Percentiles rank a stretch among this genome's conserved stretches.
Evolutionary conservation across 2,888 invertebrate genomes (phyloP).

Genomic region (Xestobium rufovillosum): DNA sequence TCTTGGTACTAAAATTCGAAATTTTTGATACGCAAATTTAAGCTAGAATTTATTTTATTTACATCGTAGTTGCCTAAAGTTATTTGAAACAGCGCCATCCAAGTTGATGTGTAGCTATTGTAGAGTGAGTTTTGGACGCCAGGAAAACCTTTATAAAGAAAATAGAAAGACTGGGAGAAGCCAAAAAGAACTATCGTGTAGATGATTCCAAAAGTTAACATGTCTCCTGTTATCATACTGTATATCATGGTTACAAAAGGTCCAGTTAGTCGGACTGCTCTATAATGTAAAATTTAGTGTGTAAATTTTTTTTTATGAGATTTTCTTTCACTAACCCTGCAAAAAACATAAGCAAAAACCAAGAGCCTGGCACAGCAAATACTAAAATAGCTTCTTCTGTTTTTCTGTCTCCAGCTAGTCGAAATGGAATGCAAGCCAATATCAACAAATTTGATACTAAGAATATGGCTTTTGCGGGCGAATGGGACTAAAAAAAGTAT

Average conservation of each 20-base stretch:
- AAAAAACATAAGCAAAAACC: conserved; percentile 98
- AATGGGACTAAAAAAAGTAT: conserved; percentile 64
- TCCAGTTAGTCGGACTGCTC: conserved; percentile 89
- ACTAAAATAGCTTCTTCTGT: conserved; percentile 88
- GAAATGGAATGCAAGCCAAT: conserved; percentile 81
- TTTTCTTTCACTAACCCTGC: conserved; percentile 59
- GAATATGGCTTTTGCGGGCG: conserved; percentile 92
- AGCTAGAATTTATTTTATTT: conserved; percentile 41
- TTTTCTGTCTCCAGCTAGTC: conserved; percentile 63
- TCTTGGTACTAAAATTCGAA: conserved; percentile 74
- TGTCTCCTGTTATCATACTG: conserved; percentile 98
- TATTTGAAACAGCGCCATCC: conserved; percentile 98
- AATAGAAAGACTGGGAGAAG: conserved; percentile 93
- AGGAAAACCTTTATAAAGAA: conserved; percentile 86
- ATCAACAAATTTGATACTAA: conserved; percentile 84
- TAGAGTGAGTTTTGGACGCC: conserved; percentile 75
- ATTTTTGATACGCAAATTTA: conserved; percentile 8
- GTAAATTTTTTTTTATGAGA: conserved; percentile 16
- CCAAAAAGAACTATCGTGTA: conserved; percentile 91
- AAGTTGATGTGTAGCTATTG: conserved; percentile 80
- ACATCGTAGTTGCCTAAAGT: conserved; percentile 97
- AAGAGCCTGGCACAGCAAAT: conserved; percentile 89
- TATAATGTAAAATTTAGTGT: conserved; percentile 42
- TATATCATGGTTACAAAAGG: conserved; percentile 99
- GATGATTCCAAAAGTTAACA: conserved; percentile 97